Percentiles rank a stretch among this genome's conserved stretches.
phyloP scores from a whole-genome alignment of 2,888 invertebrate species.

The Cephus runcator region DNA sequence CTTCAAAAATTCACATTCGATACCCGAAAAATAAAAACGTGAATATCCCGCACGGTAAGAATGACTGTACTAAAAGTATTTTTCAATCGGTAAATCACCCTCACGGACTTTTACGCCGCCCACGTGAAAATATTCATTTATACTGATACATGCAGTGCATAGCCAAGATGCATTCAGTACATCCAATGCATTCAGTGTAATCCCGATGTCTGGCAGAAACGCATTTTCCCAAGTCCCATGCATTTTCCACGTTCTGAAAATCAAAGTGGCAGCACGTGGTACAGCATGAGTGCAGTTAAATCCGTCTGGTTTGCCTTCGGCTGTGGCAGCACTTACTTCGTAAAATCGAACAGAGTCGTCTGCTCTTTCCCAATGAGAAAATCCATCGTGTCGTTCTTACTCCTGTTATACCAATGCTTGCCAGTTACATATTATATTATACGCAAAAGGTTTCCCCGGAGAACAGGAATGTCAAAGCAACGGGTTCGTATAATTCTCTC shows the following conservation, averaged over 20 bases:
- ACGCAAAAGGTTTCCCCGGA: background rate
- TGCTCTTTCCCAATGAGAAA: background rate
- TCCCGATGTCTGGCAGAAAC: background rate
- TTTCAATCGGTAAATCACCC: background rate
- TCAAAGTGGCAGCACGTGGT: background rate
- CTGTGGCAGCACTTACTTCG: background rate
- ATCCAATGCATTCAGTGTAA: background rate
- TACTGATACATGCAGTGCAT: background rate
- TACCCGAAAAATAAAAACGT: background rate
- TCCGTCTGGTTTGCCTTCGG: background rate
- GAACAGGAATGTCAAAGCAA: background rate
- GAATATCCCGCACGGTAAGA: background rate
- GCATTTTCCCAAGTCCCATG: background rate
- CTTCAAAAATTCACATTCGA: background rate
- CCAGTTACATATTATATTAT: background rate
- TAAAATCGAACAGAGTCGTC: slow-evolving; percentile 1
- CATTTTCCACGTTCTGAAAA: background rate
- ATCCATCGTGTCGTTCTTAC: background rate
- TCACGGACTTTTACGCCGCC: background rate
- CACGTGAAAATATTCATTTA: background rate
- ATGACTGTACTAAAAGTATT: background rate
- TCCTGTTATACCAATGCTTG: background rate
- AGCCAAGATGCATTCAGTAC: background rate
- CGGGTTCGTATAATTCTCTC: background rate
- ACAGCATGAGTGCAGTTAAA: background rate